Evolutionary conservation across 2,113 vertebrate species (phyloP), one percentile per base, ranked within the genome.

Genomic region (Silurus asotus): DNA sequence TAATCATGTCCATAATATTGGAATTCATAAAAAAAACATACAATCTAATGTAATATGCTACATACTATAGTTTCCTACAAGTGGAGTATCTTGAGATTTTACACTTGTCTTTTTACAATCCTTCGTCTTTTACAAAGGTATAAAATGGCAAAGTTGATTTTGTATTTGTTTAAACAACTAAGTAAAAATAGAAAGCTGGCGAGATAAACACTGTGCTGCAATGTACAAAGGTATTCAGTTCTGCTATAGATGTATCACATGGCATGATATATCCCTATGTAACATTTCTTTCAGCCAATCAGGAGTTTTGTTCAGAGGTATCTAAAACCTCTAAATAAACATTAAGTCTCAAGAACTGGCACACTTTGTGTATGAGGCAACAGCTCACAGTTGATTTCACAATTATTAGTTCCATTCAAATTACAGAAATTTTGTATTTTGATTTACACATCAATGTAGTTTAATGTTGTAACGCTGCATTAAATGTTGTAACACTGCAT

Each of bases 121-220:
- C 9, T 84, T 53, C 55, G 59, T 53, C 20, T 55, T 25, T 84
- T 65, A 76, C 72, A 58, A 84, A 64, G 14, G 83, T 45, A 77
- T 77, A 58, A 76, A 75, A 65, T 53, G 23, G 23, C 17, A 61
- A 76, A 19, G 37, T 20, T 17, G 20, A 49, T 51, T 64, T 62
- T 84, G 9, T 15, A 25, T 76, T n/a, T 37, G n/a, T 83, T 56
- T 58, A 8, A 55, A 56, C 67, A 74, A 20, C 59, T 13, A 20
- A 51, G 45, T 51, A 28, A n/a, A 76, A 51, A 78, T 61, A 76
- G 70, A 84, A 84, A 23, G 6, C 67, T 58, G 53, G 6, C 25
- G 5, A 55, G 6, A 55, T 17, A 53, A n/a, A 75, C 74, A 25
- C 11, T 77, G 51, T 8, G 6, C n/a, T 56, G 17, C 75, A 28